phyloP scores from a whole-genome alignment of 2,113 vertebrate genomes.

The Cyprinus carpio region DNA sequence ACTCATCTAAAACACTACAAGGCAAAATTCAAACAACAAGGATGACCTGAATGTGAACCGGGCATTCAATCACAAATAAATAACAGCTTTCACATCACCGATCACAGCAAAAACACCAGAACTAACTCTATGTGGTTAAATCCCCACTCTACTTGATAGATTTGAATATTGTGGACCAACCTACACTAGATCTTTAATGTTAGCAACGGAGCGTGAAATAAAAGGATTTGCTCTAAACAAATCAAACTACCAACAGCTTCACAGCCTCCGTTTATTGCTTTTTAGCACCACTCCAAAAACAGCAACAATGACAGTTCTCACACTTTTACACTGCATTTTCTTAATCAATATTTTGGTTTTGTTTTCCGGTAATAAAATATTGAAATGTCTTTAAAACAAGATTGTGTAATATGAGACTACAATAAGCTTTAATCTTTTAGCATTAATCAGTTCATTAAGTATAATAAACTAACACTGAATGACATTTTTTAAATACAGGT shows the following conservation, averaged over 20 bases:
- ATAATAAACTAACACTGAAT: background rate
- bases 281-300: background rate
- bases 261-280: conserved; percentile 10
- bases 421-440: background rate
- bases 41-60: background rate
- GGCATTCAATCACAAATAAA: conserved; percentile 3
- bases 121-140: conserved; percentile 1
- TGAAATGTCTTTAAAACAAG: background rate
- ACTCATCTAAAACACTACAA: background rate
- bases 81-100: conserved; percentile 12
- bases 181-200: conserved; percentile 22
- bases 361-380: background rate
- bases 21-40: background rate
- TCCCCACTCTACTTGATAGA: background rate
- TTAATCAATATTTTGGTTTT: background rate
- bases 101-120: conserved; percentile 23
- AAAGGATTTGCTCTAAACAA: conserved; percentile 32
- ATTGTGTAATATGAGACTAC: background rate
- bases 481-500: background rate
- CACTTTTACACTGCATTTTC: background rate
- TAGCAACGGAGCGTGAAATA: conserved; percentile 14
- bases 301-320: background rate
- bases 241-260: conserved; percentile 10
- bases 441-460: background rate
- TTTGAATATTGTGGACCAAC: background rate